Percentiles rank a stretch among this genome's conserved stretches.
phyloP scores from a whole-genome alignment of 2,888 invertebrate species.

The Tinea pellionella region DNA sequence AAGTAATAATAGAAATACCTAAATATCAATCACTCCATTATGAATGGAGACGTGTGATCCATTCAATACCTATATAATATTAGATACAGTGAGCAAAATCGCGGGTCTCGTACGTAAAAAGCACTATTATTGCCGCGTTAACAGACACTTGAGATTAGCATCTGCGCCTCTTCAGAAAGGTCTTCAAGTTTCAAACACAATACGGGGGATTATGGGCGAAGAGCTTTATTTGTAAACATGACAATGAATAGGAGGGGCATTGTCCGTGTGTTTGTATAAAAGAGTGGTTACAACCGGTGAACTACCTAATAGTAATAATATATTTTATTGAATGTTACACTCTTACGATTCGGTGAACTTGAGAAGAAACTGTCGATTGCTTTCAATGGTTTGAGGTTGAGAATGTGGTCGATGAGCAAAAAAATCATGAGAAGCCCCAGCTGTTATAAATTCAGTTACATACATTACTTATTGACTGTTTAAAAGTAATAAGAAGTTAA shows the following conservation, averaged over 20 bases:
- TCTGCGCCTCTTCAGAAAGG: conserved; percentile 55
- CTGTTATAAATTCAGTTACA: background rate
- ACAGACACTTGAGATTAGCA: conserved; percentile 70
- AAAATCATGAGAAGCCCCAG: background rate
- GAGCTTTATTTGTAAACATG: conserved; percentile 69
- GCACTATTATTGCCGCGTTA: conserved; percentile 60
- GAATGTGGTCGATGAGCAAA: conserved; percentile 5
- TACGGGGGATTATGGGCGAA: conserved; percentile 55
- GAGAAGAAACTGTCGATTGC: conserved; percentile 31
- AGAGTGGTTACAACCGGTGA: conserved; percentile 36
- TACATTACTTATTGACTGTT: background rate
- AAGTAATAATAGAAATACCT: conserved; percentile 29
- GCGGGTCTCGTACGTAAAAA: conserved; percentile 42
- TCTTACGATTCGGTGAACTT: conserved; percentile 56
- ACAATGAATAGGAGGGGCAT: conserved; percentile 46
- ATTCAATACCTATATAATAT: conserved; percentile 31
- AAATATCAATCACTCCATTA: conserved; percentile 42
- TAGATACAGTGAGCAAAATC: conserved; percentile 36
- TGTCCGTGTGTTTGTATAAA: conserved; percentile 27
- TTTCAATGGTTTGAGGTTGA: background rate
- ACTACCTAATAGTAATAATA: conserved; percentile 31
- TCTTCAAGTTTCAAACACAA: conserved; percentile 59
- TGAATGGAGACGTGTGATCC: conserved; percentile 36
- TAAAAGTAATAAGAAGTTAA: too few relatives aligned
- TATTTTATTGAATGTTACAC: conserved; percentile 54